Conservation (phyloP, 2,797 vertebrate genomes). For the Cryptoblepharus egeriae region DNA sequence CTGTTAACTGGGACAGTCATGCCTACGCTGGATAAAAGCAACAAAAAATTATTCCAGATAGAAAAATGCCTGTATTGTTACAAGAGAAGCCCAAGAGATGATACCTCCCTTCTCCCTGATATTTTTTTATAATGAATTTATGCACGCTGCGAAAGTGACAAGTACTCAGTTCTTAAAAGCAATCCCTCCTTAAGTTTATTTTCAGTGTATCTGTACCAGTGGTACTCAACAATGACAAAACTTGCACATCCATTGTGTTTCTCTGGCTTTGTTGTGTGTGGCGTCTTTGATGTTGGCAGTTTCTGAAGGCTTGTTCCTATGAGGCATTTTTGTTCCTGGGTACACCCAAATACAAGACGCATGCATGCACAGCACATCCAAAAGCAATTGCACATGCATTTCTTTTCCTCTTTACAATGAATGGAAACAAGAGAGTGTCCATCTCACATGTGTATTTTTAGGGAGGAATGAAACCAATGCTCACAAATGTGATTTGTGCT, state of each 20-base stretch:
- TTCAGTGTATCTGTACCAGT: not conserved
- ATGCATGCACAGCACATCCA: too few species aligned
- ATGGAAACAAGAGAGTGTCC: too few species aligned
- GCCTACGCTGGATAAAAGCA: not conserved
- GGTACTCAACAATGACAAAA: not conserved
- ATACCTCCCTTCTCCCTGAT: not conserved
- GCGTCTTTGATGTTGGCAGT: accelerated
- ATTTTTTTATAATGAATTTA: constrained; percentile 5
- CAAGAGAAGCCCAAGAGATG: not conserved
- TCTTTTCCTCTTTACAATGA: not conserved
- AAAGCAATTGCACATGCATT: not conserved
- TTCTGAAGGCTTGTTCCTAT: not conserved
- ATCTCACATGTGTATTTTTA: too few species aligned
- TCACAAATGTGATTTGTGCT: too few species aligned
- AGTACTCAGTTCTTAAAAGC: constrained; percentile 7
- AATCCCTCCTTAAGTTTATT: not conserved
- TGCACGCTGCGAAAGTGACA: not conserved
- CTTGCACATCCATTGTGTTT: not conserved
- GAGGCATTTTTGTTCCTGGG: not conserved
- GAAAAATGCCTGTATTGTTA: not conserved
- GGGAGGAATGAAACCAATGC: too few species aligned
- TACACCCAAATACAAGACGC: not conserved
- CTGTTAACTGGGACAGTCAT: constrained; percentile 11
- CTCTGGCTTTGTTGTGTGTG: not conserved
- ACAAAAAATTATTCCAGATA: not conserved